These are phyloP conservation scores for Corythornis cristatus DNA, from an alignment of 2,113 vertebrate species.

Conservation along the genomic window DNA sequence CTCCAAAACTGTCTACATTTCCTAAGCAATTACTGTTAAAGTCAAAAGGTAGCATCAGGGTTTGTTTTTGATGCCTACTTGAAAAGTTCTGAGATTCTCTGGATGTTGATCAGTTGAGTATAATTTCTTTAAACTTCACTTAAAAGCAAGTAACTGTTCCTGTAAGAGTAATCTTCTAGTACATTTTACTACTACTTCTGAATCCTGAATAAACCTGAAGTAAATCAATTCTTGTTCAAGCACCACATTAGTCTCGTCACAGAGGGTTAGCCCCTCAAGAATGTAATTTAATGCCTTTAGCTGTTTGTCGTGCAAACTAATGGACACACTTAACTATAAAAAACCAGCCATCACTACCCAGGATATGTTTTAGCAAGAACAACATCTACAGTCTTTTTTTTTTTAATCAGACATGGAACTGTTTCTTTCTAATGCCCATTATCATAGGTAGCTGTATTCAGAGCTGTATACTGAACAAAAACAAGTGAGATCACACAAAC, in stretches of 20 bases:
- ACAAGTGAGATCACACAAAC: neutral
- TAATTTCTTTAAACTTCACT: conserved; percentile 6
- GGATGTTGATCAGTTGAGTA: neutral
- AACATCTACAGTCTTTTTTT: neutral
- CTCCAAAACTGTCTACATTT: neutral
- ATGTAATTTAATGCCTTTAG: neutral
- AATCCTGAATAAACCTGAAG: conserved; percentile 2
- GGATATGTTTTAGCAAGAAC: neutral
- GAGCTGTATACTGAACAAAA: neutral
- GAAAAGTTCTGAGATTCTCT: neutral
- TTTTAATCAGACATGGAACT: neutral
- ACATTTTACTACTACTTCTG: neutral
- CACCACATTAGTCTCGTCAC: conserved; percentile 26
- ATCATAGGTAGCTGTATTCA: neutral
- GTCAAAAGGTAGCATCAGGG: neutral
- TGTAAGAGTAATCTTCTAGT: neutral
- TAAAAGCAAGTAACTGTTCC: neutral
- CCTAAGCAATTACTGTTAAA: neutral
- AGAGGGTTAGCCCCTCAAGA: conserved; percentile 9
- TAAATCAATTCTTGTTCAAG: neutral
- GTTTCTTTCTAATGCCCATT: neutral
- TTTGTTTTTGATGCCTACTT: neutral
- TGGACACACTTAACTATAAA: neutral
- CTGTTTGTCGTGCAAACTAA: neutral
- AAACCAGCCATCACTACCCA: neutral